Evolutionary conservation across 2,888 invertebrate species (phyloP), one percentile per base, ranked within the genome.

Genomic region (Nudaria mundana): DNA sequence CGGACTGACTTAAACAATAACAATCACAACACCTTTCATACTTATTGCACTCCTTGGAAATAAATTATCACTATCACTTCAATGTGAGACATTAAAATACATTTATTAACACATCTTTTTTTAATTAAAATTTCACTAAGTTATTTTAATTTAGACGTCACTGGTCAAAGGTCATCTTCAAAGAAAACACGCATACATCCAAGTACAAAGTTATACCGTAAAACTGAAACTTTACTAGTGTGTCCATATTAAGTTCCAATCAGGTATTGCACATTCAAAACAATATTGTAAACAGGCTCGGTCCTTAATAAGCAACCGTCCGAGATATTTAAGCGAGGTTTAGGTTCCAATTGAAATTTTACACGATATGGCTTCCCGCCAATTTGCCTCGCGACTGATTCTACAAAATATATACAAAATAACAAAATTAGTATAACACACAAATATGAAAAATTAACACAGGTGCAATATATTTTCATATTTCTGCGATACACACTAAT

Each of bases 11-110:
- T 75, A 80, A n/a, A 77, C 77, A 68, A 77, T 82, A 86, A 84
- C 85, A 78, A 85, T 84, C 84, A 86, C 86, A 85, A 85, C 85
- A 76, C 78, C 81, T 79, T 78, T 78, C 87, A 81, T 77, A 79
- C 84, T 81, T 87, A 87, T 88, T 88, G 87, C 88, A 87, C 87
- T 81, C 87, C 84, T 78, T 84, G 81, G 69, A 77, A 82, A 81
- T 81, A 81, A 83, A 80, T 80, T 81, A 83, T 78, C 82, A 76
- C 76, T 80, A 82, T 78, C 71, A 78, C 74, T 75, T 80, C n/a
- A 77, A 62, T 56, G 65, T 73, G 68, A 77, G 78, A 82, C 80
- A 76, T 71, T 67, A 78, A 81, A 82, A 84, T 82, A 86, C 82
- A 86, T 87, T 84, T 86, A 85, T 86, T 81, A 86, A 84, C 85